Conservation (phyloP, 2,888 invertebrate genomes). For the Yponomeuta malinellus region DNA sequence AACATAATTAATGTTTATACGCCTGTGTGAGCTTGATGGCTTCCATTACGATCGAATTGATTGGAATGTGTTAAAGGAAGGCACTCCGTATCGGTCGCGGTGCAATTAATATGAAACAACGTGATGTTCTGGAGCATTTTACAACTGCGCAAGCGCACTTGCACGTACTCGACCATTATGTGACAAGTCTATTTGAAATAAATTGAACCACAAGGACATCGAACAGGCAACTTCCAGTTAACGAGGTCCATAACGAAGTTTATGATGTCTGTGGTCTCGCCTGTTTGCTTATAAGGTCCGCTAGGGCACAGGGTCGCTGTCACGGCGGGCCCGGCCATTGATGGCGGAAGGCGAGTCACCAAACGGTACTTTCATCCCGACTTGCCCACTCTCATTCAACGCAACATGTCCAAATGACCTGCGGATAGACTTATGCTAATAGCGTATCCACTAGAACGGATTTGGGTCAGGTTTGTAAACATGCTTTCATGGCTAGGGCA, state of each 20-base stretch:
- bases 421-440: neutral
- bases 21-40: constrained; percentile 15
- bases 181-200: neutral
- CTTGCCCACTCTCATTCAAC: constrained; percentile 36
- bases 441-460: neutral
- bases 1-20: constrained; percentile 24
- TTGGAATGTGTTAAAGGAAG: constrained; percentile 5
- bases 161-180: neutral
- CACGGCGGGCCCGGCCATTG: constrained; percentile 52
- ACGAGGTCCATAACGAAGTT: constrained; percentile 10
- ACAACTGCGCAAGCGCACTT: neutral
- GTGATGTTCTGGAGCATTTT: neutral
- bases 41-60: neutral
- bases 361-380: constrained; percentile 59
- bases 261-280: neutral
- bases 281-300: constrained; percentile 48
- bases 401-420: constrained; percentile 35
- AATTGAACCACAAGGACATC: neutral
- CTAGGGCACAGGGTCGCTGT: constrained; percentile 62
- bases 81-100: neutral
- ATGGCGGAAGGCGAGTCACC: constrained; percentile 37
- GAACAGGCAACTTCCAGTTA: constrained; percentile 1
- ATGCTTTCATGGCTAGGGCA: neutral
- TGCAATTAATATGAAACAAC: neutral
- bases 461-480: neutral